Conservation (phyloP, 2,797 vertebrate species). For the Leucoraja ocellata region DNA sequence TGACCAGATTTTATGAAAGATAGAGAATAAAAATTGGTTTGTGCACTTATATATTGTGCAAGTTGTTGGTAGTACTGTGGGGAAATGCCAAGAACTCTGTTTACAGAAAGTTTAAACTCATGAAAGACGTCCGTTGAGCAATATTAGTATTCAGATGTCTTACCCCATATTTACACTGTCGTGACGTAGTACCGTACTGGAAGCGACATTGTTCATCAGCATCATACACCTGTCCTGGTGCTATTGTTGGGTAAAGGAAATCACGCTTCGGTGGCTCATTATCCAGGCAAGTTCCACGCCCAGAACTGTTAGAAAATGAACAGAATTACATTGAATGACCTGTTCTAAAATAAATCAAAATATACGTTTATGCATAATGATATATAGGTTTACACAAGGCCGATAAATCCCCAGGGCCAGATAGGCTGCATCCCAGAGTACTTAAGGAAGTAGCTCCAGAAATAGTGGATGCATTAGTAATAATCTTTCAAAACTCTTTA, state of each 20-base stretch:
- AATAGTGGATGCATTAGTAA: too few relatives aligned
- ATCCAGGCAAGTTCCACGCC: conserved; percentile 98
- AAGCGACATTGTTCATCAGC: conserved; percentile 97
- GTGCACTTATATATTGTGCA: neutral
- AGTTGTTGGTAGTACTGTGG: neutral
- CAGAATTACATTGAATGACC: conserved; percentile 42
- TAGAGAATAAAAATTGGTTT: neutral
- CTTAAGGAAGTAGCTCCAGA: too few relatives aligned
- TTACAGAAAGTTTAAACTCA: neutral
- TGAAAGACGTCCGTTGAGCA: too few relatives aligned
- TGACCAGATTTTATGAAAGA: neutral
- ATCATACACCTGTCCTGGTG: conserved; percentile 95
- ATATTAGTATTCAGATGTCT: conserved; percentile 73
- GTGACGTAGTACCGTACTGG: conserved; percentile 92
- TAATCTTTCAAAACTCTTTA: too few relatives aligned
- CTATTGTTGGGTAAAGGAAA: conserved; percentile 97
- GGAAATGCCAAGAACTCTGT: neutral
- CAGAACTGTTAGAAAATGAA: conserved; percentile 91
- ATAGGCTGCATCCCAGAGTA: too few relatives aligned
- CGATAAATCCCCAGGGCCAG: too few relatives aligned
- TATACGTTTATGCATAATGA: neutral
- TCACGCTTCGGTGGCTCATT: conserved; percentile 98
- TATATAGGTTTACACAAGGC: neutral
- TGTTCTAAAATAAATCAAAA: conserved; percentile 42
- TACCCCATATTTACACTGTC: conserved; percentile 99